These are phyloP conservation scores for Mallotus villosus DNA, from an alignment of 2,797 vertebrate species.

Conservation along the genomic window DNA sequence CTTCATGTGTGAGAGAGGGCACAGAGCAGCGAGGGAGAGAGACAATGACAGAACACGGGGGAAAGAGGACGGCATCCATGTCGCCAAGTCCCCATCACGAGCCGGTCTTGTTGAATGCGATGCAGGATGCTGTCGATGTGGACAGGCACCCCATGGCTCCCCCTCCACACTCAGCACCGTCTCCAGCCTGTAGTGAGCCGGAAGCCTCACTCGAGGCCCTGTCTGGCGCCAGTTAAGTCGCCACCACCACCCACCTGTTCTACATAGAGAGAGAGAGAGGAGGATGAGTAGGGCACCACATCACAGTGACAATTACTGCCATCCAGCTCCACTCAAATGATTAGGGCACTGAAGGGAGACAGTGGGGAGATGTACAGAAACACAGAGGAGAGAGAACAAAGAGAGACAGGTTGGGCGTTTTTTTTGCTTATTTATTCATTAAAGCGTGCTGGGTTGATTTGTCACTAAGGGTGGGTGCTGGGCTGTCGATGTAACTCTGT, in stretches of 20 bases:
- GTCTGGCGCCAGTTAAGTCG: slow-evolving; percentile 15
- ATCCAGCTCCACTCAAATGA: too few relatives aligned
- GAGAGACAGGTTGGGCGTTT: slow-evolving; percentile 41
- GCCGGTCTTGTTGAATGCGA: too few relatives aligned
- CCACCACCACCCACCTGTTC: slow-evolving; percentile 40
- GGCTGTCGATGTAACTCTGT: slow-evolving; percentile 36
- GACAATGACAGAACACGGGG: slow-evolving; percentile 9
- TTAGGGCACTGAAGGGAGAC: slow-evolving; percentile 30
- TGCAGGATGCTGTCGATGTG: too few relatives aligned
- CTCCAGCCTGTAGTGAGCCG: too few relatives aligned
- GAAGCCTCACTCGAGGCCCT: too few relatives aligned
- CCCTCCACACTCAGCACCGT: too few relatives aligned
- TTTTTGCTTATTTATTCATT: slow-evolving; percentile 63
- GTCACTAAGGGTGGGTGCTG: slow-evolving; percentile 39
- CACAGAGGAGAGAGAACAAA: slow-evolving; percentile 37
- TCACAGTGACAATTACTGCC: too few relatives aligned
- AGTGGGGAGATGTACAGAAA: slow-evolving; percentile 28
- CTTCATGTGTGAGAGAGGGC: background rate
- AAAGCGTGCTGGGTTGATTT: slow-evolving; percentile 63
- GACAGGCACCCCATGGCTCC: too few relatives aligned
- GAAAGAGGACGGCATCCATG: background rate
- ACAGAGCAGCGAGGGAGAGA: slow-evolving; percentile 4
- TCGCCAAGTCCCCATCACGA: too few relatives aligned
- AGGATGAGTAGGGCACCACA: too few relatives aligned
- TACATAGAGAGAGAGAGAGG: background rate